phyloP scores from a whole-genome alignment of 2,113 vertebrate genomes.

The Lophura nycthemera region DNA sequence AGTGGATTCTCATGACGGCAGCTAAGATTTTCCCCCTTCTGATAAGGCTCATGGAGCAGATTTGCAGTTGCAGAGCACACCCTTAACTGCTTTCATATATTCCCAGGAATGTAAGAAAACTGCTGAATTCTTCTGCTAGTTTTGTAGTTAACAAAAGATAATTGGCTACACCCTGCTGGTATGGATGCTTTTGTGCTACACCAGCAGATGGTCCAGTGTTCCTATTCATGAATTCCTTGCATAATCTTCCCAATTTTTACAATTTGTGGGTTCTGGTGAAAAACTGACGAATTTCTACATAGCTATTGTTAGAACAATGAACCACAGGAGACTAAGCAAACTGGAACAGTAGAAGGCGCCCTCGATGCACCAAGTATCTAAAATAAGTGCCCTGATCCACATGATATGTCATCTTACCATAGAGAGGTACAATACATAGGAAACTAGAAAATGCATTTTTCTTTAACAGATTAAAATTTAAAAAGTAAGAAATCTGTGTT shows the following conservation, averaged over 20 bases:
- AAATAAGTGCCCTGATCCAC: slow-evolving; percentile 44
- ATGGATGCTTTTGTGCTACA: not conserved
- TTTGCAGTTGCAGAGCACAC: not conserved
- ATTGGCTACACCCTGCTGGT: not conserved
- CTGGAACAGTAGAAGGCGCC: slow-evolving; percentile 47
- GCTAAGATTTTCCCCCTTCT: not conserved
- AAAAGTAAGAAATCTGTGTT: slow-evolving; percentile 66
- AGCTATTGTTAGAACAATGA: slow-evolving; percentile 32
- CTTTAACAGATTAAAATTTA: slow-evolving; percentile 56
- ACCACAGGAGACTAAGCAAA: slow-evolving; percentile 24
- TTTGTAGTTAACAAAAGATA: slow-evolving; percentile 4
- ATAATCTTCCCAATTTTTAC: slow-evolving; percentile 28
- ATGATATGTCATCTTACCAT: slow-evolving; percentile 3
- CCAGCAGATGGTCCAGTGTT: slow-evolving; percentile 36
- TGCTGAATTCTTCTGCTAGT: slow-evolving; percentile 10
- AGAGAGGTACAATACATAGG: slow-evolving; percentile 57
- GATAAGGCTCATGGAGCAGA: slow-evolving; percentile 3
- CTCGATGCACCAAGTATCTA: not conserved
- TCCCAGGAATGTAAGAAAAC: slow-evolving; percentile 19
- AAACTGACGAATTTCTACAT: not conserved
- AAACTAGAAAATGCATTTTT: slow-evolving; percentile 58
- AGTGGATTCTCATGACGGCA: not conserved
- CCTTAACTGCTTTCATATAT: not conserved
- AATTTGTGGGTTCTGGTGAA: not conserved
- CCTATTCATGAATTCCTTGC: not conserved